Base-by-base conservation (phyloP, 2,888 invertebrate species). In the Eubasilissa splendida region DNA sequence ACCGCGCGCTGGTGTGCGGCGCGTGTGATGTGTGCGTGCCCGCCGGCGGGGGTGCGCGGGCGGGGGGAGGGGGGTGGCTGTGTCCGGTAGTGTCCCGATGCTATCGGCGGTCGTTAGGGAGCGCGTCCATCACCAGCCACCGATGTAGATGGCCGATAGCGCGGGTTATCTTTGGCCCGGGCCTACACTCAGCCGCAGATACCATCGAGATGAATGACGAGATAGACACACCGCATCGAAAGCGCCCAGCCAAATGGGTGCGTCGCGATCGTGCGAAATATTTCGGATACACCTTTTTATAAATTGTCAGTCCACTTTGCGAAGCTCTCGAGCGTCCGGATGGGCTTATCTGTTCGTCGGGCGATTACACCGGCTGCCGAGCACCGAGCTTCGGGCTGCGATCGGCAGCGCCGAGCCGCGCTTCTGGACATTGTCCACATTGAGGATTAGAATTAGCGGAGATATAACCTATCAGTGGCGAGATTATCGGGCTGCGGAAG, bases 41-140 rank as follows among this genome's bases (percentile, higher is more conserved):
- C 22, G 31, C 8, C 54, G 53, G 71, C 22, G 7, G 60, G 42
- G 63, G 12, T 7, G 56, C 8, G 65, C 10, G 31, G 65, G 52
- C n/a, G 12, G 65, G 54, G 63, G 65, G 63, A 31, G 33, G 63
- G 52, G 65, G 58, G 56, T 54, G 66, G 22, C 63, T n/a, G 63
- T 73, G 79, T 79, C 79, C 79, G 79, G 79, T 79, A 79, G 79
- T 82, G 82, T 77, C 76, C 82, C 76, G 83, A 83, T 83, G 80
- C 70, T 83, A 83, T 83, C 83, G 63, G 74, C 71, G 79, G 80
- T 83, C 83, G 83, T 83, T 83, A 83, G 76, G 77, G 80, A 82
- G 76, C 82, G 80, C 83, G 79, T 83, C 83, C 82, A 78, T 82
- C 82, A 82, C 76, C 83, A 68, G 79, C 66, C 80, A 68, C 75